Evolutionary conservation across 1,140 invertebrate species (phyloP), one percentile per base, ranked within the genome.

Genomic region (Anagrus nilaparvatae): DNA sequence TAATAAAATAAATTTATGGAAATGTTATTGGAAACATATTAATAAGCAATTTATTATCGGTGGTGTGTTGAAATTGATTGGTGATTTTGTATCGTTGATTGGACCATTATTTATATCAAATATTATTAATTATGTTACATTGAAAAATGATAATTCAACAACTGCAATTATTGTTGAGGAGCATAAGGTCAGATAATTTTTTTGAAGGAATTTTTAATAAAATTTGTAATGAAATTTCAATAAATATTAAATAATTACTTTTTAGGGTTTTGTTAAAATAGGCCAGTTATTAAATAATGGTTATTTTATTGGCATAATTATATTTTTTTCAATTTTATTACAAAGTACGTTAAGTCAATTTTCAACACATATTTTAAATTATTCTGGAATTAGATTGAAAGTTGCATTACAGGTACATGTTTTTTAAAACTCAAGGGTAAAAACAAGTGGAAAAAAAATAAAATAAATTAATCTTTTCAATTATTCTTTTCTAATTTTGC

Each of bases 321-420:
- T 88, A 25, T 76, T 89, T 16, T 39, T 88, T 10, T 73, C 79
- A n/a, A 72, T 78, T 7, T 55, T 90, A 25, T 65, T 81, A 14
- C 86, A 91, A 66, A 82, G 81, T 46, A 79, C 81, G 19, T 70
- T 90, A 34, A 85, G 85, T n/a, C 87, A 92, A 69, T 78, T 81
- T 40, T 86, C 85, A 12, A 84, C 84, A 43, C 86, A 87, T 62
- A 67, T 90, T 28, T 74, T 87, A 9, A 85, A 82, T 42, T 76
- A 85, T 38, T 82, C 86, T 66, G 86, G 85, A 36, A 84, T 84
- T 40, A 74, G 82, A 53, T 70, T 87, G 32, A 83, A 84, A 67
- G 79, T 78, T 28, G 81, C 84, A 37, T 67, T 91, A 47, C 86
- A 90, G 71, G 79, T 81, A 68, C 46, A 50, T 55, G n/a, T n/a